Evolutionary conservation across 1,140 invertebrate genomes (phyloP).

Genomic region (Trichogramma pretiosum): DNA sequence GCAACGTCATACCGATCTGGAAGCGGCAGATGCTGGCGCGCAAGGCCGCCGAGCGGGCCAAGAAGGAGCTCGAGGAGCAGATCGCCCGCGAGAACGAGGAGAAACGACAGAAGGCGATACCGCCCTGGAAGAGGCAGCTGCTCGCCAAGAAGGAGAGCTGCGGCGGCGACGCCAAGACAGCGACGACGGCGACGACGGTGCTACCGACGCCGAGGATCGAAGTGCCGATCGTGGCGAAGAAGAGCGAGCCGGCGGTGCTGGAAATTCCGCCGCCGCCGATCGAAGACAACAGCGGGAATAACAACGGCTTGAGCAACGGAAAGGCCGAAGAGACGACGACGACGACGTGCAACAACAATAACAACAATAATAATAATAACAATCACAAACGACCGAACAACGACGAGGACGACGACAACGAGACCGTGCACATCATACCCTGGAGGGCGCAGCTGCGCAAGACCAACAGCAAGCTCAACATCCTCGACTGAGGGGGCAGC

Average conservation of each 20-base stretch:
- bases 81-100: slow-evolving; percentile 76
- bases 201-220: background rate
- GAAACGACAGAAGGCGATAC: slow-evolving; percentile 74
- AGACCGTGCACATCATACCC: slow-evolving; percentile 61
- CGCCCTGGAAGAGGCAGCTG: slow-evolving; percentile 85
- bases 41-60: slow-evolving; percentile 83
- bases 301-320: slow-evolving; percentile 20
- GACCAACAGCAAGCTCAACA: slow-evolving; percentile 74
- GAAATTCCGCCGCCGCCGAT: slow-evolving; percentile 14
- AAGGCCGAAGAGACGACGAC: slow-evolving; percentile 21
- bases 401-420: slow-evolving; percentile 51
- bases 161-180: slow-evolving; percentile 47
- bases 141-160: slow-evolving; percentile 69
- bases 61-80: slow-evolving; percentile 80
- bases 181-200: background rate
- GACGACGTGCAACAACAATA: slow-evolving; percentile 22
- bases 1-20: slow-evolving; percentile 84
- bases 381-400: slow-evolving; percentile 28
- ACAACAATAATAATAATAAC: slow-evolving; percentile 27
- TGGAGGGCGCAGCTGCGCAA: slow-evolving; percentile 81
- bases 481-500: slow-evolving; percentile 55
- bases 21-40: slow-evolving; percentile 90
- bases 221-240: background rate
- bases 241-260: background rate
- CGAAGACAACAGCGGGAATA: slow-evolving; percentile 8